Evolutionary conservation across 2,797 vertebrate genomes (phyloP).

Genomic region (Discoglossus pictus): DNA sequence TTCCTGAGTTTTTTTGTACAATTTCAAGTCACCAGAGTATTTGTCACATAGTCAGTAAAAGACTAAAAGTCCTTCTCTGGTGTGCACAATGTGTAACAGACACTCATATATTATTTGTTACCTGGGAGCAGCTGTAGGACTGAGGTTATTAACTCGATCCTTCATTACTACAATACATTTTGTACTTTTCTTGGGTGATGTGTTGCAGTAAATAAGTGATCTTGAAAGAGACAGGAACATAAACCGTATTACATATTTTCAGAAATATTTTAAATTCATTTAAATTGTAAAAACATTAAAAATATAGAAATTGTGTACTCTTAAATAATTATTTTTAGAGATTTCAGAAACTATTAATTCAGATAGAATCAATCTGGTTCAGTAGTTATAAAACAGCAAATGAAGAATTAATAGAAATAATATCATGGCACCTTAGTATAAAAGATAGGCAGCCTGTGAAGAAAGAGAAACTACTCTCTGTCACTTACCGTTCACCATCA

Average conservation of each 20-base stretch:
- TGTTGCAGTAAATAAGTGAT: slow-evolving; percentile 26
- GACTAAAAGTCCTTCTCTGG: slow-evolving; percentile 13
- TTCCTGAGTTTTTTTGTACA: too few species aligned
- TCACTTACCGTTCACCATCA: too few species aligned
- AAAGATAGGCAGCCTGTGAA: too few species aligned
- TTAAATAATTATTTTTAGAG: too few species aligned
- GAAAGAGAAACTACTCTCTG: too few species aligned
- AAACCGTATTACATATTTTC: background rate
- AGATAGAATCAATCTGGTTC: too few species aligned
- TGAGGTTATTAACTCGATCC: slow-evolving; percentile 49
- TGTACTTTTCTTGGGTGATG: slow-evolving; percentile 33
- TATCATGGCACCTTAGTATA: too few species aligned
- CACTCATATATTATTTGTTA: slow-evolving; percentile 66
- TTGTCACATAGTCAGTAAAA: slow-evolving; percentile 27
- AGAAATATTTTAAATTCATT: too few species aligned
- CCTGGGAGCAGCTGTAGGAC: slow-evolving; percentile 58
- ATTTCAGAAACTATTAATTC: too few species aligned
- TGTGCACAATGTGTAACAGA: slow-evolving; percentile 58
- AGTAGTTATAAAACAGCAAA: too few species aligned
- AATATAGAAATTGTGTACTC: background rate
- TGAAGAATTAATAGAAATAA: too few species aligned
- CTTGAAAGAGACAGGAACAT: slow-evolving; percentile 3
- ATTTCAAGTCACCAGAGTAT: too few species aligned
- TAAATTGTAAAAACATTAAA: background rate
- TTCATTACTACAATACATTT: slow-evolving; percentile 52